These are phyloP conservation scores for Danio albolineatus DNA, from an alignment of 2,797 vertebrate species.

Conservation along the genomic window DNA sequence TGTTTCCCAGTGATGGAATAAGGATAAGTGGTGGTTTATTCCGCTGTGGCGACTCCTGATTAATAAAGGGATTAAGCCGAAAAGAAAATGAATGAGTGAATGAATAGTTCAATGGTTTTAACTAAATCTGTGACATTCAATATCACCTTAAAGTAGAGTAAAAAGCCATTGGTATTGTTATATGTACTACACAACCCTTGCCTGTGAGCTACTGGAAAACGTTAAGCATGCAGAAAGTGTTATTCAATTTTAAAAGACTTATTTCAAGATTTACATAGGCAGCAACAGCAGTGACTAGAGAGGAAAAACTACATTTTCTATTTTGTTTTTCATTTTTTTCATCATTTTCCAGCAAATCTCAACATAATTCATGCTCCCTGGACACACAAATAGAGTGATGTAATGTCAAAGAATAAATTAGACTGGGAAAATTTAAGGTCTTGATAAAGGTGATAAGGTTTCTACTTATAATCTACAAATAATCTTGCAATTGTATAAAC, in stretches of 20 bases:
- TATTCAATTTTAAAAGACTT: not conserved
- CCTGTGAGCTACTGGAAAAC: conserved; percentile 25
- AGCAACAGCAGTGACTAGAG: not conserved
- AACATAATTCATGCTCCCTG: not conserved
- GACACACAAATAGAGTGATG: not conserved
- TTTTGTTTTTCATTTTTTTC: not conserved
- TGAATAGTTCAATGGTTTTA: no score
- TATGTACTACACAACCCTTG: not conserved
- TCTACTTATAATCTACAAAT: no score
- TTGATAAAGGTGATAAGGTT: no score
- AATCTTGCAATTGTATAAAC: not conserved
- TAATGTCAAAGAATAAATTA: no score
- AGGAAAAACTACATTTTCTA: not conserved
- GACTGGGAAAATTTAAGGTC: no score
- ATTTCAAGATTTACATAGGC: conserved; percentile 22
- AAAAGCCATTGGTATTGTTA: not conserved
- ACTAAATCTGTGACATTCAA: not conserved
- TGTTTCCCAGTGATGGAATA: no score
- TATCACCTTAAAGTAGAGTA: not conserved
- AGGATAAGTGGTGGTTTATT: no score
- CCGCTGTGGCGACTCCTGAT: no score
- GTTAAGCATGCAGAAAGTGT: conserved; percentile 40
- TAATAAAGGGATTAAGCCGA: no score
- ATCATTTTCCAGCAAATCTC: not conserved
- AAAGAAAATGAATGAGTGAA: no score